A percentile compares a stretch with the other conserved stretches of the same genome.
Evolutionary conservation across 2,797 vertebrate genomes (phyloP).

Genomic region (Melanotaenia boesemani): DNA sequence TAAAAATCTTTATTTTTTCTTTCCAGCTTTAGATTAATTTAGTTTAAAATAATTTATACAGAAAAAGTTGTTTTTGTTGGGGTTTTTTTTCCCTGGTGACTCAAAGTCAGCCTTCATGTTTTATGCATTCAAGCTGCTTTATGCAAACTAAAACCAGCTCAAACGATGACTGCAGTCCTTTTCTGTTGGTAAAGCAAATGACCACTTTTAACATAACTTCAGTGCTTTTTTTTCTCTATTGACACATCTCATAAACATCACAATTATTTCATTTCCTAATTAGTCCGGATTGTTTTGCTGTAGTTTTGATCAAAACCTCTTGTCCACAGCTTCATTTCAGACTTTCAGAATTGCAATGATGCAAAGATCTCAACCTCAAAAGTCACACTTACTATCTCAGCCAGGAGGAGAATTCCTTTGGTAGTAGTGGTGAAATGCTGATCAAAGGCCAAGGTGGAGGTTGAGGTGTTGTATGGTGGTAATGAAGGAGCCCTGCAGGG

Average conservation of each 20-base stretch:
- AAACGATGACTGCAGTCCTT: background rate
- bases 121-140: background rate
- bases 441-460: constrained; percentile 78
- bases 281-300: background rate
- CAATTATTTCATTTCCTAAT: background rate
- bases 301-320: background rate
- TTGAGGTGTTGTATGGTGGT: constrained; percentile 63
- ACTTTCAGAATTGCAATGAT: background rate
- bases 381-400: constrained; percentile 79
- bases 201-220: background rate
- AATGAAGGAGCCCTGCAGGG: constrained; percentile 38
- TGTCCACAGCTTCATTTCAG: background rate
- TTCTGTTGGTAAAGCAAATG: background rate
- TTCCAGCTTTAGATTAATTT: background rate
- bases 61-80: background rate
- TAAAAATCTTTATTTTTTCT: background rate
- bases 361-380: constrained; percentile 3
- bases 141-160: background rate
- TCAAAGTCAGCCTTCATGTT: background rate
- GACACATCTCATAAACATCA: background rate
- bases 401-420: constrained; percentile 71
- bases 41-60: background rate
- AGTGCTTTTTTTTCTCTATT: background rate
- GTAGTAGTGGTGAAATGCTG: constrained; percentile 69
- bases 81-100: background rate